Percentiles rank a stretch among this genome's conserved stretches.
These are phyloP conservation scores for Euschistus heros DNA, from an alignment of 1,140 invertebrate species.

Conservation along the genomic window DNA sequence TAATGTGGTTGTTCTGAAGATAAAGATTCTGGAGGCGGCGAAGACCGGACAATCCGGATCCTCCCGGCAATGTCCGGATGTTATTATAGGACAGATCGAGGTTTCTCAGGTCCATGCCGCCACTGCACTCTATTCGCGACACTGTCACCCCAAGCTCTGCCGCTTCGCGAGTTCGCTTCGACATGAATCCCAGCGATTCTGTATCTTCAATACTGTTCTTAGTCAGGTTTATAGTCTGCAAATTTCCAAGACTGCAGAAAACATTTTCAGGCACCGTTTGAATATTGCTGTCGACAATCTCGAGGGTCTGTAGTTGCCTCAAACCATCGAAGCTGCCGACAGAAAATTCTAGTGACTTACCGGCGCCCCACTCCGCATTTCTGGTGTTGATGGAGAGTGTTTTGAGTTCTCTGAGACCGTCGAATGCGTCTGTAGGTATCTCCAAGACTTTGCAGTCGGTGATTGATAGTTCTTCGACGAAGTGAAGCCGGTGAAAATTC, in stretches of 20 bases:
- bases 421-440: slow-evolving; percentile 63
- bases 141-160: slow-evolving; percentile 36
- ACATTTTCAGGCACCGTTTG: slow-evolving; percentile 57
- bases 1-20: slow-evolving; percentile 71
- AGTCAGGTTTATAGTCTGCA: slow-evolving; percentile 74
- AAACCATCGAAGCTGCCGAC: slow-evolving; percentile 57
- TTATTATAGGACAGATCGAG: slow-evolving; percentile 72
- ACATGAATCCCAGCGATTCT: slow-evolving; percentile 56
- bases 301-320: slow-evolving; percentile 62
- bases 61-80: slow-evolving; percentile 53
- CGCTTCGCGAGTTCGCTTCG: slow-evolving; percentile 38
- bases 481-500: slow-evolving; percentile 58
- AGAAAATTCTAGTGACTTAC: slow-evolving; percentile 55
- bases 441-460: slow-evolving; percentile 68
- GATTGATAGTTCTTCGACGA: slow-evolving; percentile 59
- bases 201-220: slow-evolving; percentile 63
- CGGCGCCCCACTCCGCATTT: slow-evolving; percentile 65
- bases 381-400: slow-evolving; percentile 59
- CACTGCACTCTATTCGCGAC: slow-evolving; percentile 33
- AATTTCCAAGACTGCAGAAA: slow-evolving; percentile 62
- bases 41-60: slow-evolving; percentile 58
- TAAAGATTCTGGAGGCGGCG: slow-evolving; percentile 62
- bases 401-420: slow-evolving; percentile 62
- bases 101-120: slow-evolving; percentile 49
- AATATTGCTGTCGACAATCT: slow-evolving; percentile 74